These are phyloP conservation scores for Mercenaria mercenaria DNA, from an alignment of 1,140 invertebrate genomes.

Conservation along the genomic window DNA sequence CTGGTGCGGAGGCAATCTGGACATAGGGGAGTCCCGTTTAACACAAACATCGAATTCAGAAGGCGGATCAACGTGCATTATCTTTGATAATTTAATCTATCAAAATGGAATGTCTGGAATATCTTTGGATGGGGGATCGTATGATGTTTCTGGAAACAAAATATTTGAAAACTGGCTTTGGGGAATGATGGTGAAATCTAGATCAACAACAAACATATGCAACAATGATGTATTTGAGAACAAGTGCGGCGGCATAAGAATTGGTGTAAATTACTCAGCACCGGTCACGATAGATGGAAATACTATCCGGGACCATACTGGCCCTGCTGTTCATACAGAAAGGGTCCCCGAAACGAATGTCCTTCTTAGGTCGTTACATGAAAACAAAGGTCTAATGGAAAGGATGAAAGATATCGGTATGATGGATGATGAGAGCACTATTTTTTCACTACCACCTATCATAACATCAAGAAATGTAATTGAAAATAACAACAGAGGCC, in stretches of 20 bases:
- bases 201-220: too few species aligned
- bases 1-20: neutral
- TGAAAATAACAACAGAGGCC: conserved; percentile 18
- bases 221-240: too few species aligned
- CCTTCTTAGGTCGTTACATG: too few species aligned
- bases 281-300: too few species aligned
- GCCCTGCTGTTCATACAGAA: too few species aligned
- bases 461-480: too few species aligned
- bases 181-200: too few species aligned
- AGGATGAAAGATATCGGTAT: neutral
- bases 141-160: neutral
- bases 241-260: too few species aligned
- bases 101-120: conserved; percentile 7
- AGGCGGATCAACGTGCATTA: neutral
- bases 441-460: neutral
- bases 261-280: too few species aligned
- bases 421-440: conserved; percentile 1
- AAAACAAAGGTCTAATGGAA: too few species aligned
- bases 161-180: neutral
- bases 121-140: conserved; percentile 23
- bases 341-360: too few species aligned
- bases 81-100: neutral
- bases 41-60: neutral
- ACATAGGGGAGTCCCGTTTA: neutral
- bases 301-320: too few species aligned